Conservation (phyloP, 2,113 vertebrate genomes). For the Elgaria multicarinata region DNA sequence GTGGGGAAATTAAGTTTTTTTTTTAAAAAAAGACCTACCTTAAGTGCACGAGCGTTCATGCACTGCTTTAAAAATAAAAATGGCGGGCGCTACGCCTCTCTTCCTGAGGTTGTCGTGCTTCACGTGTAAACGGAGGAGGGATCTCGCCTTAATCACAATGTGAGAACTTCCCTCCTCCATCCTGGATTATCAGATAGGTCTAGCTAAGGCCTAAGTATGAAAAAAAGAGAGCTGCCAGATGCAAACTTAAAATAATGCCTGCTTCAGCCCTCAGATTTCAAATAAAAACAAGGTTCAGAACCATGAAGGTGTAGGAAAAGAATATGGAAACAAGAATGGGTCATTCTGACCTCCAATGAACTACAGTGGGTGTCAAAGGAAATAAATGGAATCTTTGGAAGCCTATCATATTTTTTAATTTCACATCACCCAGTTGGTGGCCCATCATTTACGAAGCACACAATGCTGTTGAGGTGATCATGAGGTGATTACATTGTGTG, state of each 20-base stretch:
- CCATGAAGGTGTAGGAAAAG: constrained; percentile 57
- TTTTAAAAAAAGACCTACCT: too few relatives aligned
- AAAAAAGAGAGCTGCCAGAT: too few relatives aligned
- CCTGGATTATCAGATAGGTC: too few relatives aligned
- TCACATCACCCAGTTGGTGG: constrained; percentile 34
- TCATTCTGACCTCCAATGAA: constrained; percentile 37
- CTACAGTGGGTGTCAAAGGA: neutral
- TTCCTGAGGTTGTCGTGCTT: too few relatives aligned
- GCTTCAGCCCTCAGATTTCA: neutral
- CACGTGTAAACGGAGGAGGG: too few relatives aligned
- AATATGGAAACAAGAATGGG: constrained; percentile 49
- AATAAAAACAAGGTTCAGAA: constrained; percentile 16
- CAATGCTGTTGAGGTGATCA: constrained; percentile 4
- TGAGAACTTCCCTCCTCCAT: too few relatives aligned
- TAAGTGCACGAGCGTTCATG: too few relatives aligned
- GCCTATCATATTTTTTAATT: constrained; percentile 42
- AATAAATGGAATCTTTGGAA: constrained; percentile 52
- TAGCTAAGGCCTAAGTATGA: too few relatives aligned
- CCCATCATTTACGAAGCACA: constrained; percentile 25
- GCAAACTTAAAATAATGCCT: neutral
- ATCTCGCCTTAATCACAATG: too few relatives aligned
- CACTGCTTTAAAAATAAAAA: too few relatives aligned
- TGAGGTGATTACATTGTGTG: neutral
- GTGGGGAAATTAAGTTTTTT: too few relatives aligned
- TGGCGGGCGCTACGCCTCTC: too few relatives aligned